Evolutionary conservation across 2,888 invertebrate species (phyloP), one percentile per base, ranked within the genome.

Genomic region (Entomobrya proxima): DNA sequence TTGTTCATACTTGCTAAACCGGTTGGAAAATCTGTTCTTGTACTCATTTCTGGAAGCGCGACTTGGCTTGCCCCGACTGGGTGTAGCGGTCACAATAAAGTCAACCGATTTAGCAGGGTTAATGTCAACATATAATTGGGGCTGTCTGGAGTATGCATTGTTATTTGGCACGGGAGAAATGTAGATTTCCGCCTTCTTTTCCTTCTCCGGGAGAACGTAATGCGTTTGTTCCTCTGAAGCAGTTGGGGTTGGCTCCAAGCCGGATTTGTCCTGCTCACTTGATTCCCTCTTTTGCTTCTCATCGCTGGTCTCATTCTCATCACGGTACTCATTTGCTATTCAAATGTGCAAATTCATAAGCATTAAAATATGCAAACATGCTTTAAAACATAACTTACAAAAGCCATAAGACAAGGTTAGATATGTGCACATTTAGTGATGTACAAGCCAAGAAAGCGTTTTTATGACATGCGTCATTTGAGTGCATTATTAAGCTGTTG

Each of bases 161-260:
- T 88, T 88, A 37, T 88, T 88, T 13, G 90, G 89, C 9, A 90
- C 89, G 21, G 89, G 88, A 11, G 90, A 90, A 30, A 88, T 88
- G 75, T 90, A 89, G 75, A 90, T 86, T 9, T 90, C 90, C 3
- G 86, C 82, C 21, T 89, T 87, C 81, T 89, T 88, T 35, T 84
- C 86, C 64, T 88, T 86, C 47, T 90, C 87, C 3, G 90, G 90
- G 9, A 90, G 82, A 18, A 90, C 85, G 79, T 90, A 90, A 13
- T 88, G 81, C 21, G 90, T 90, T 77, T 89, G 88, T 37, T 90
- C 90, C 40, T 90, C 90, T 0, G 90, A 89, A 0, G 88, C 87
- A 0, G 87, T 88, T 24, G 88, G 87, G 0, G 88, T 86, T 9
- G 88, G 88, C 37, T 87, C 87, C 5, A 88, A 40, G 2, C 27